Evolutionary conservation across 2,113 vertebrate genomes (phyloP).

Genomic region (Malurus alboscapulatus): DNA sequence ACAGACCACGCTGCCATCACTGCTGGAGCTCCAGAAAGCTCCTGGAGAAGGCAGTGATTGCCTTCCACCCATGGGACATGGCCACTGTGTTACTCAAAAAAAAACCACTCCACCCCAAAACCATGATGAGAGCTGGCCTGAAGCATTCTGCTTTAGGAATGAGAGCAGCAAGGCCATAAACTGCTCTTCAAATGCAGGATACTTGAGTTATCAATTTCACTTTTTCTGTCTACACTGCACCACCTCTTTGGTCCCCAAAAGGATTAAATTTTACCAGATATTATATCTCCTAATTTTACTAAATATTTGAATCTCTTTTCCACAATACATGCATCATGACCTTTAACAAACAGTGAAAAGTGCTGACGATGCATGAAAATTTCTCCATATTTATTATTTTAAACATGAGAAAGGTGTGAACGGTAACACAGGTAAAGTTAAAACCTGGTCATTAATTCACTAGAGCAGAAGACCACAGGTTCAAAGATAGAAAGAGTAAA

Average conservation of each 20-base stretch:
- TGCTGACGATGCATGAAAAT: not conserved
- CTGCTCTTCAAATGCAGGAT: not conserved
- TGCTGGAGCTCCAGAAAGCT: not conserved
- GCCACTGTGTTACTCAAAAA: not conserved
- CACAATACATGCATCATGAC: not conserved
- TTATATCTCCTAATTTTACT: too few species aligned
- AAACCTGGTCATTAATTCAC: not conserved
- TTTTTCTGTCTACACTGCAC: not conserved
- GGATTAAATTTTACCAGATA: not conserved
- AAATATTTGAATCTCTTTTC: not conserved
- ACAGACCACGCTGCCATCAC: not conserved
- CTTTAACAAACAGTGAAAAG: not conserved
- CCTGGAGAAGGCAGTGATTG: not conserved
- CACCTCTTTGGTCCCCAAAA: not conserved
- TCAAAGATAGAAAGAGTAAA: not conserved
- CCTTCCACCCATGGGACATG: rapidly evolving
- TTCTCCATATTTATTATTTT: not conserved
- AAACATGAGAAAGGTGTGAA: not conserved
- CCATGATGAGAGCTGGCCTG: not conserved
- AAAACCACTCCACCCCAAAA: not conserved
- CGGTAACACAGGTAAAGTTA: rapidly evolving
- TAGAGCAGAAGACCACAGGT: not conserved
- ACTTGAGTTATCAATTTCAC: not conserved
- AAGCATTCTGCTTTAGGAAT: not conserved
- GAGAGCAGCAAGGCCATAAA: not conserved